Evolutionary conservation across 2,797 vertebrate species (phyloP).

Genomic region (Erethizon dorsatum): DNA sequence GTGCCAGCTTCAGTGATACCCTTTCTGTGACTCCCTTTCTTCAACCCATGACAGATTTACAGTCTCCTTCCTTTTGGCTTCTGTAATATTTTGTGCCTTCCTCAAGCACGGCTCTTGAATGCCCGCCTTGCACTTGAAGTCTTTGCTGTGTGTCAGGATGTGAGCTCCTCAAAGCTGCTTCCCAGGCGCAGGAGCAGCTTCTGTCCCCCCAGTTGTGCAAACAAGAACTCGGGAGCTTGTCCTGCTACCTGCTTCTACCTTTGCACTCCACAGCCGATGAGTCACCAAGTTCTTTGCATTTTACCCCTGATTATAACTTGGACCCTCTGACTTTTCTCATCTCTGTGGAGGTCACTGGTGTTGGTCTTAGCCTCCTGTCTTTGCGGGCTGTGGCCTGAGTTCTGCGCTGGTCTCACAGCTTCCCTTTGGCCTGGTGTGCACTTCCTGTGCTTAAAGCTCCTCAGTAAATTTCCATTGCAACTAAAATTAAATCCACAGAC

Average conservation of each 20-base stretch:
- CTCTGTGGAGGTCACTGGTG: neutral
- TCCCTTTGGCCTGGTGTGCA: accelerated
- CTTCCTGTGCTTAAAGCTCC: neutral
- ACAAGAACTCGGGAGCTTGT: neutral
- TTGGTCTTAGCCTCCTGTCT: neutral
- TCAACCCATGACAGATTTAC: neutral
- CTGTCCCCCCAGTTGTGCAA: neutral
- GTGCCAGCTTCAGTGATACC: neutral
- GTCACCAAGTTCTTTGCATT: neutral
- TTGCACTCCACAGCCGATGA: neutral
- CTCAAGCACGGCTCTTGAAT: neutral
- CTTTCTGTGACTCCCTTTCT: neutral
- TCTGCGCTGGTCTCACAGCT: neutral
- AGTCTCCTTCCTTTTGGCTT: neutral
- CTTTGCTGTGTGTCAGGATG: neutral
- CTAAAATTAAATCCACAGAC: neutral
- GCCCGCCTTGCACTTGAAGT: neutral
- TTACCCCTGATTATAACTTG: neutral
- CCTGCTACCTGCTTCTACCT: neutral
- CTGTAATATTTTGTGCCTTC: neutral
- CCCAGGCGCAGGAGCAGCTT: neutral
- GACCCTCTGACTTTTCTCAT: neutral
- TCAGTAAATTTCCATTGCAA: neutral
- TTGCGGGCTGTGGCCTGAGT: neutral
- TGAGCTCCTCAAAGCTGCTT: neutral